Evolutionary conservation across 2,113 vertebrate species (phyloP).

Genomic region (Vulpes ferrilata): DNA sequence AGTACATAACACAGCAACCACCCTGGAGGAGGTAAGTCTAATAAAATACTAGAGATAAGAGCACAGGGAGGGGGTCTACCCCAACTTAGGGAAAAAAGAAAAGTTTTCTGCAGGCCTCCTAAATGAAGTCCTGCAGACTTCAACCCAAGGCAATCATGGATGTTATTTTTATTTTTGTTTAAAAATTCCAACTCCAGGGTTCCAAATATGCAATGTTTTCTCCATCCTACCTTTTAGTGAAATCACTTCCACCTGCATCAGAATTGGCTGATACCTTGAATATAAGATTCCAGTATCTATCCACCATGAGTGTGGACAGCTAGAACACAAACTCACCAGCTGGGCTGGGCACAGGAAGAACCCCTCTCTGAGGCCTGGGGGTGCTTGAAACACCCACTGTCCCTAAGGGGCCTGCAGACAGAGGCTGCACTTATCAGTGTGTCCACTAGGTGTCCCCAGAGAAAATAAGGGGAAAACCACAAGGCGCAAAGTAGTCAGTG

Average conservation of each 20-base stretch:
- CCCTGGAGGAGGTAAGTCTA: background rate
- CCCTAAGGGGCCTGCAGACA: background rate
- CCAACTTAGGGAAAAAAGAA: background rate
- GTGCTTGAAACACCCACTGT: too few relatives aligned
- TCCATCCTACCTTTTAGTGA: background rate
- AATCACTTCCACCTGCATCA: background rate
- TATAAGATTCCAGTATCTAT: background rate
- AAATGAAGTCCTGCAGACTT: background rate
- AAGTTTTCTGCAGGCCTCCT: background rate
- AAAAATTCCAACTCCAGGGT: background rate
- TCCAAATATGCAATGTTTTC: background rate
- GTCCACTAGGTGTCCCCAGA: slow-evolving; percentile 63
- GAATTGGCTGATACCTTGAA: background rate
- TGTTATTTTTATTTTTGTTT: background rate
- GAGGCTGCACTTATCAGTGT: background rate
- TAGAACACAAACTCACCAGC: background rate
- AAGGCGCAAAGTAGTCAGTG: background rate
- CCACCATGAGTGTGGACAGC: background rate
- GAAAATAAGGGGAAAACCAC: background rate
- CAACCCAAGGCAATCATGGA: background rate
- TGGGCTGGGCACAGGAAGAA: background rate
- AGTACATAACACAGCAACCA: background rate
- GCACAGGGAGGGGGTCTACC: background rate
- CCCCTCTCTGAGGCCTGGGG: too few relatives aligned
- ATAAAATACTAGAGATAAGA: background rate